These are phyloP conservation scores for Syrphus vitripennis DNA, from an alignment of 2,888 invertebrate species.

Conservation along the genomic window DNA sequence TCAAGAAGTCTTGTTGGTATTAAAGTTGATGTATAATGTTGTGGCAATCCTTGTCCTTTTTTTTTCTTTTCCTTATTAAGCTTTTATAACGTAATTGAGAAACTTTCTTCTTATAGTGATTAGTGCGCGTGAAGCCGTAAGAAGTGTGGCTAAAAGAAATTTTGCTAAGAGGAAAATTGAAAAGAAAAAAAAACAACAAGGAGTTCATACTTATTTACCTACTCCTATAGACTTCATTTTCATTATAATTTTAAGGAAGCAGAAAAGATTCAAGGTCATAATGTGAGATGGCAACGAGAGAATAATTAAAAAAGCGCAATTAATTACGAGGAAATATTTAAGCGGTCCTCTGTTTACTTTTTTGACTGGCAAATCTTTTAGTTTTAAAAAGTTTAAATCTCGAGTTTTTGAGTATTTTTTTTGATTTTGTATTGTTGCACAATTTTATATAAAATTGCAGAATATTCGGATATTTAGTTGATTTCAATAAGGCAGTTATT, in stretches of 20 bases:
- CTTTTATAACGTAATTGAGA: conserved; percentile 9
- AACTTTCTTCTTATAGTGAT: not conserved
- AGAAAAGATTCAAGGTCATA: not conserved
- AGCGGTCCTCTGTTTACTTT: not conserved
- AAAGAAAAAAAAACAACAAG: not conserved
- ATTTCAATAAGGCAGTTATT: too few species aligned
- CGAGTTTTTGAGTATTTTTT: too few species aligned
- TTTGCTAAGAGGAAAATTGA: not conserved
- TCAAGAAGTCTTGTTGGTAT: conserved; percentile 11
- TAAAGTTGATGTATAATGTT: conserved; percentile 21
- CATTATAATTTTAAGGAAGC: not conserved
- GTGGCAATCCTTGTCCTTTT: not conserved
- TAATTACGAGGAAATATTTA: not conserved
- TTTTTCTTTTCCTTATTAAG: not conserved
- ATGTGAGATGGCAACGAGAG: not conserved
- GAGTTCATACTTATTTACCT: too few species aligned
- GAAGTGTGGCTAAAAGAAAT: not conserved
- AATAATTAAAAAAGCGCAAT: not conserved
- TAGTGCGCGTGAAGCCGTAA: conserved; percentile 2
- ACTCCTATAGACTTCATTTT: not conserved
- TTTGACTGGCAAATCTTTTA: not conserved
- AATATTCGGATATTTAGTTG: too few species aligned
- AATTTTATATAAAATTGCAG: too few species aligned
- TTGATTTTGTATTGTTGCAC: too few species aligned
- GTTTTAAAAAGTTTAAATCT: not conserved